Evolutionary conservation across 2,113 vertebrate genomes (phyloP).

Genomic region (Abramis brama): DNA sequence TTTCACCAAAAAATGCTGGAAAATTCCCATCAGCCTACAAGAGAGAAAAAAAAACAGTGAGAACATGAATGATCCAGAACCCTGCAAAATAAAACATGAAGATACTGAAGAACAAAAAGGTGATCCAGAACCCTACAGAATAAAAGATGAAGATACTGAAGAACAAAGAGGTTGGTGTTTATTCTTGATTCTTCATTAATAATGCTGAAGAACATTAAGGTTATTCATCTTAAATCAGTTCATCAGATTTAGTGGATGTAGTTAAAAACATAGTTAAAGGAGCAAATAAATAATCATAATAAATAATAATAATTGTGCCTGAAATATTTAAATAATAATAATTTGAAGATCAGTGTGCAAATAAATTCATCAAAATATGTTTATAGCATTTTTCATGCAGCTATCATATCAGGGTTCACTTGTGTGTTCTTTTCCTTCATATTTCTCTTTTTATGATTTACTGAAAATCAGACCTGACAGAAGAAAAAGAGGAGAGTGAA

Average conservation of each 20-base stretch:
- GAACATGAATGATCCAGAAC: neutral
- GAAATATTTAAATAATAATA: neutral
- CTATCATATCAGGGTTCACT: neutral
- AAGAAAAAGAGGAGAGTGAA: neutral
- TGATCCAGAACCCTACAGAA: neutral
- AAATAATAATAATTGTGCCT: neutral
- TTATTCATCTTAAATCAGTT: neutral
- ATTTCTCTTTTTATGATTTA: neutral
- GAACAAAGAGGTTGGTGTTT: neutral
- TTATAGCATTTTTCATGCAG: too few species aligned
- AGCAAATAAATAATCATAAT: too few species aligned
- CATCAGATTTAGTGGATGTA: neutral
- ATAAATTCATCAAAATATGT: neutral
- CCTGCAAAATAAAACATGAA: neutral
- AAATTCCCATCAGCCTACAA: neutral
- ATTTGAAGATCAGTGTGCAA: neutral
- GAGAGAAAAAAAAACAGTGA: neutral
- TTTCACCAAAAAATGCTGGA: neutral
- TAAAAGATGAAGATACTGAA: neutral
- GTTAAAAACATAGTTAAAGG: too few species aligned
- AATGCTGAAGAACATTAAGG: too few species aligned
- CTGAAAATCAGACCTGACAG: neutral
- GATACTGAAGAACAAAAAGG: neutral
- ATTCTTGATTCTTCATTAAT: neutral
- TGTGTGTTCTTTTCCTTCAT: neutral